Percentiles rank a stretch among this genome's conserved stretches.
phyloP scores from a whole-genome alignment of 23 tunicate genomes.

The Oikopleura dioica region DNA sequence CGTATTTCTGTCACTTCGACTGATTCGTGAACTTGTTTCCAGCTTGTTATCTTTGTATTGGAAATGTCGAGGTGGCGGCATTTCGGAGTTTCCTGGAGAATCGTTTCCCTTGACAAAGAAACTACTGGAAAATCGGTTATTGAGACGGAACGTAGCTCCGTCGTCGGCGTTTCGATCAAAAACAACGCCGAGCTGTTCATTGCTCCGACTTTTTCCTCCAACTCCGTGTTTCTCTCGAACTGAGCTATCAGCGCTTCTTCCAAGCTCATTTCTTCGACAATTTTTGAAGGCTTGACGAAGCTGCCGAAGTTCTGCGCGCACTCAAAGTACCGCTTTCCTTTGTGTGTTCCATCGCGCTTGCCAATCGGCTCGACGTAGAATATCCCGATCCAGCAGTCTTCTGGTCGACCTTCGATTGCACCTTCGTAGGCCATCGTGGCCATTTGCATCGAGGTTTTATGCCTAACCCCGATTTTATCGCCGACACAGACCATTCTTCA shows the following conservation, averaged over 20 bases:
- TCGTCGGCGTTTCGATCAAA: neutral
- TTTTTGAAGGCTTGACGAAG: neutral
- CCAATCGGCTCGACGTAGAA: neutral
- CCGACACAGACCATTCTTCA: no score
- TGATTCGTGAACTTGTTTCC: neutral
- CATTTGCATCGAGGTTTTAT: no score
- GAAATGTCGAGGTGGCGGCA: neutral
- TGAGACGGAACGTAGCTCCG: neutral
- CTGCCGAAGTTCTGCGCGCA: neutral
- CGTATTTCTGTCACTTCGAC: neutral
- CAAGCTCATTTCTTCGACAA: neutral
- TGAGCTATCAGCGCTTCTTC: neutral
- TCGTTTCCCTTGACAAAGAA: neutral
- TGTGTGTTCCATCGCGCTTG: neutral
- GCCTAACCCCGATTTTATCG: no score
- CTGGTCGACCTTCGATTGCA: no score
- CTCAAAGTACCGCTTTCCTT: neutral
- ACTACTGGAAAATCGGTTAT: neutral
- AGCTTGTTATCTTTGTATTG: neutral
- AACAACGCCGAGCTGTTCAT: neutral
- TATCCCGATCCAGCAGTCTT: neutral
- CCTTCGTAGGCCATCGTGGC: no score
- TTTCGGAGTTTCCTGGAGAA: neutral
- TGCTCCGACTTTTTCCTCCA: neutral
- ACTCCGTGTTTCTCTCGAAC: neutral